Evolutionary conservation across 2,113 vertebrate genomes (phyloP).

Genomic region (Cichladusa arquata): DNA sequence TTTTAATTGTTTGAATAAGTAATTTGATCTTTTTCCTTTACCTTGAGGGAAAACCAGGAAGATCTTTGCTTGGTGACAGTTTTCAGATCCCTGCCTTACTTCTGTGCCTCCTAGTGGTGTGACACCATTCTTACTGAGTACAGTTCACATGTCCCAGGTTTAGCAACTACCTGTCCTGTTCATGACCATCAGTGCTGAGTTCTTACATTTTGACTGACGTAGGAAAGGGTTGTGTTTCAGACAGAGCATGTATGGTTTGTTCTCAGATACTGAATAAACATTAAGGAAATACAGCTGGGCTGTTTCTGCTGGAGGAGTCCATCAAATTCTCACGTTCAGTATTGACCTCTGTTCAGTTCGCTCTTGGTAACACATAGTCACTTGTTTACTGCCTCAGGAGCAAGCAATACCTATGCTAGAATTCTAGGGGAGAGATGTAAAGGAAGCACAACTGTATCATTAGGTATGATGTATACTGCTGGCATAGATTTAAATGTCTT

Average conservation of each 20-base stretch:
- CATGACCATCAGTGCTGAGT: background rate
- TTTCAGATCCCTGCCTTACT: background rate
- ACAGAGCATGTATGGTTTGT: background rate
- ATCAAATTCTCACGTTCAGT: background rate
- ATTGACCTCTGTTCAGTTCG: background rate
- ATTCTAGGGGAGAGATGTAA: background rate
- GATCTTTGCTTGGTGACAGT: background rate
- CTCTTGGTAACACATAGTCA: background rate
- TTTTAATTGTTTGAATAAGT: background rate
- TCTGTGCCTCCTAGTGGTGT: background rate
- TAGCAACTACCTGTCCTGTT: background rate
- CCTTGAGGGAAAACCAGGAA: background rate
- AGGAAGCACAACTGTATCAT: background rate
- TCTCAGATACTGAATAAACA: background rate
- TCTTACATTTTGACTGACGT: background rate
- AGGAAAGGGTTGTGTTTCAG: background rate
- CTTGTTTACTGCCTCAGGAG: background rate
- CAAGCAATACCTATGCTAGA: accelerated
- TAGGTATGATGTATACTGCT: background rate
- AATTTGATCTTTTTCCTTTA: background rate
- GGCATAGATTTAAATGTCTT: background rate
- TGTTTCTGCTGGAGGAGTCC: background rate
- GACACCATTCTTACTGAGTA: background rate
- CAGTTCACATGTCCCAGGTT: background rate
- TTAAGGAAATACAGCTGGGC: background rate